These are phyloP conservation scores for Meliscaeva auricollis DNA, from an alignment of 2,888 invertebrate genomes.

Conservation along the genomic window DNA sequence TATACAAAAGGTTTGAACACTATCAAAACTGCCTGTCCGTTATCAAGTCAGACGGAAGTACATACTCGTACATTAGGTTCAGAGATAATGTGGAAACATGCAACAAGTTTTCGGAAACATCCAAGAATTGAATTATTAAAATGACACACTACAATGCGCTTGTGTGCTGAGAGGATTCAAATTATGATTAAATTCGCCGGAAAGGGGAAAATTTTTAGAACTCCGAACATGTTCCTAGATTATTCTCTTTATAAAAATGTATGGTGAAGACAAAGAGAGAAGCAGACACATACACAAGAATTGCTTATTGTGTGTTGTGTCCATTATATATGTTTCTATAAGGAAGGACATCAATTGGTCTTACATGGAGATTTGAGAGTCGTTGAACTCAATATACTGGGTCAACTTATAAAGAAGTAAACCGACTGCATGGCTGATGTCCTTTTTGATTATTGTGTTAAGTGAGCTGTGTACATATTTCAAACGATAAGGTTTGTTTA, in stretches of 20 bases:
- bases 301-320: neutral
- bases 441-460: neutral
- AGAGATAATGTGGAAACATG: constrained; percentile 2
- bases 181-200: constrained; percentile 48
- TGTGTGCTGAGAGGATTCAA: neutral
- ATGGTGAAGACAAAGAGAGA: neutral
- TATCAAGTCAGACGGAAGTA: no score
- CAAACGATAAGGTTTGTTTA: no score
- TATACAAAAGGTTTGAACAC: no score
- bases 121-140: constrained; percentile 4
- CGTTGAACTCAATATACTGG: constrained; percentile 63
- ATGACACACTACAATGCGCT: constrained; percentile 37
- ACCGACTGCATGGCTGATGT: constrained; percentile 33
- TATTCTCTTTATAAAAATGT: neutral
- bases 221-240: neutral
- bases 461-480: neutral
- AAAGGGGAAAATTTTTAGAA: constrained; percentile 34
- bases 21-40: no score
- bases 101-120: constrained; percentile 58
- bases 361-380: constrained; percentile 41
- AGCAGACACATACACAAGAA: neutral
- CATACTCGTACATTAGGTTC: neutral
- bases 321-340: no score
- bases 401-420: constrained; percentile 60
- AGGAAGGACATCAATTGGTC: constrained; percentile 27